Evolutionary conservation across 1,140 invertebrate genomes (phyloP).

Genomic region (Diabrotica undecimpunctata): DNA sequence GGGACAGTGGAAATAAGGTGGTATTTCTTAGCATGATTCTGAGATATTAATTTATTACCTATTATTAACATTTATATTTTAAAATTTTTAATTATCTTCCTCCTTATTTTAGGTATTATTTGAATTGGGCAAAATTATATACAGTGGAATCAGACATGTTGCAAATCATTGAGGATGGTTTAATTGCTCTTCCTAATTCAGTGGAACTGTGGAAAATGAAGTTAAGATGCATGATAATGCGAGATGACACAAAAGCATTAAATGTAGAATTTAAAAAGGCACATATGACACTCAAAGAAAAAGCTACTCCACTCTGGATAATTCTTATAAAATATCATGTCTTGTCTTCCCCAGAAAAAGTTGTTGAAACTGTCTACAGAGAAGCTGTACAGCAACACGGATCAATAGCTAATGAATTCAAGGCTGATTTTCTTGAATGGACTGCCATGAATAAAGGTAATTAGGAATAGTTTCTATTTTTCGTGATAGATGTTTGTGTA

Average conservation of each 20-base stretch:
- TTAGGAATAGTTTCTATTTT: slow-evolving; percentile 5
- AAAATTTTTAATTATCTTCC: no score
- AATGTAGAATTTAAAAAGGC: slow-evolving; percentile 28
- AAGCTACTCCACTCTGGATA: slow-evolving; percentile 30
- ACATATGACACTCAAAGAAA: slow-evolving; percentile 25
- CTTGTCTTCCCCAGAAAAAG: slow-evolving; percentile 20
- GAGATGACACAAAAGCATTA: slow-evolving; percentile 24
- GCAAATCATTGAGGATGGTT: slow-evolving; percentile 15
- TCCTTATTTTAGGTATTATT: slow-evolving; percentile 13
- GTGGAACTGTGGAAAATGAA: slow-evolving; percentile 31
- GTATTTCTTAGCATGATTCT: no score
- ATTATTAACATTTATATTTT: no score
- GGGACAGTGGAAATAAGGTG: no score
- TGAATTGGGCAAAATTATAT: slow-evolving; percentile 27
- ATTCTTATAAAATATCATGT: slow-evolving; percentile 29
- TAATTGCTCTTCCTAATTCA: slow-evolving; percentile 22
- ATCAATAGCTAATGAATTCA: slow-evolving; percentile 29
- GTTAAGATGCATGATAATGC: slow-evolving; percentile 25
- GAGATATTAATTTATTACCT: no score
- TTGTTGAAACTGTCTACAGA: slow-evolving; percentile 25
- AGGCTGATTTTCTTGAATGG: slow-evolving; percentile 36
- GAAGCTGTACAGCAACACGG: slow-evolving; percentile 27
- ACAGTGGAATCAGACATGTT: slow-evolving; percentile 8
- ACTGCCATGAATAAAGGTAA: slow-evolving; percentile 28
- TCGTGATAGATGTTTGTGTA: neutral